Percentiles rank a stretch among this genome's conserved stretches.
Evolutionary conservation across 2,113 vertebrate genomes (phyloP).

Genomic region (Nyctereutes procyonoides): DNA sequence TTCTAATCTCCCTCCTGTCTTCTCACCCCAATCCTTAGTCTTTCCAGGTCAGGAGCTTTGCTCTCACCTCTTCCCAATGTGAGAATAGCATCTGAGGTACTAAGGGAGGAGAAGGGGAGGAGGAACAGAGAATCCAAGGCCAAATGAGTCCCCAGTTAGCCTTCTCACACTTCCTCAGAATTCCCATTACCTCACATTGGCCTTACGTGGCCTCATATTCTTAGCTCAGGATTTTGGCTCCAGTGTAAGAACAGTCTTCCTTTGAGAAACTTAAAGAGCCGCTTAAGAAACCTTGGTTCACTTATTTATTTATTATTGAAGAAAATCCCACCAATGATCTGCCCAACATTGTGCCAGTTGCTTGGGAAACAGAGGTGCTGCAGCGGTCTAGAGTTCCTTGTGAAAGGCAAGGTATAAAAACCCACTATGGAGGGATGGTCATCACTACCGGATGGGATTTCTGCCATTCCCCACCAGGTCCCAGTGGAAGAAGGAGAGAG

Average conservation of each 20-base stretch:
- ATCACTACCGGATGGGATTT: not conserved
- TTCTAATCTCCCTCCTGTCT: not conserved
- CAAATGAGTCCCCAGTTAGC: not conserved
- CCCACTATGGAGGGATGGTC: too few species aligned
- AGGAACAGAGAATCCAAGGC: not conserved
- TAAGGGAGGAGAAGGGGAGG: not conserved
- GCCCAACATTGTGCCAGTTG: not conserved
- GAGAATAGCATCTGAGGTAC: not conserved
- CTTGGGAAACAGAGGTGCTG: not conserved
- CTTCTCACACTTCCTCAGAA: slow-evolving; percentile 28
- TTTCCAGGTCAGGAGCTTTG: too few species aligned
- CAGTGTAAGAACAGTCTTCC: not conserved
- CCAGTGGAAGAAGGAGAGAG: not conserved
- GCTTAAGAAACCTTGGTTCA: not conserved
- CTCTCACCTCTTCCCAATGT: not conserved
- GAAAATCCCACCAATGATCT: not conserved
- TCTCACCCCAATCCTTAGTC: not conserved
- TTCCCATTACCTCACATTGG: not conserved
- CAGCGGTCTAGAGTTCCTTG: not conserved
- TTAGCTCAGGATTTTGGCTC: not conserved
- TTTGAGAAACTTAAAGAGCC: not conserved
- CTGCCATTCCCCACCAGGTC: not conserved
- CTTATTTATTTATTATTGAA: not conserved
- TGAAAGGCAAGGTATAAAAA: not conserved
- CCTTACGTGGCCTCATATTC: not conserved